Evolutionary conservation across 2,888 invertebrate genomes (phyloP).

Genomic region (Amiota mariae): DNA sequence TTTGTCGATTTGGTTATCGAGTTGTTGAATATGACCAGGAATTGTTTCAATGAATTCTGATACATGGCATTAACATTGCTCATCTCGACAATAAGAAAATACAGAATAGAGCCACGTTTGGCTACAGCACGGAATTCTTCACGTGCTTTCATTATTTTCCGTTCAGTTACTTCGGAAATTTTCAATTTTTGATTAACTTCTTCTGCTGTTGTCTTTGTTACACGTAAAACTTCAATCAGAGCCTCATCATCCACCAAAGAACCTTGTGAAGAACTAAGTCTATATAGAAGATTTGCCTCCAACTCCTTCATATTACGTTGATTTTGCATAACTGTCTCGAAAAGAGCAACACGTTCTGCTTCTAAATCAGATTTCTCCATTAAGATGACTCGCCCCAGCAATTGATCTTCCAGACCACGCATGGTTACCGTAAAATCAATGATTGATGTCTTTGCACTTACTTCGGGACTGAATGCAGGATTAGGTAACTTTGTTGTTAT

Average conservation of each 20-base stretch:
- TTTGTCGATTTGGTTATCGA: conserved; percentile 94
- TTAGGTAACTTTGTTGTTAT: conserved; percentile 97
- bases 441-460: conserved; percentile 96
- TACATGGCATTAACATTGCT: conserved; percentile 97
- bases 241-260: conserved; percentile 97
- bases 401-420: conserved; percentile 95
- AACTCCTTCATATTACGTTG: conserved; percentile 96
- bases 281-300: conserved; percentile 91
- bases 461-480: conserved; percentile 96
- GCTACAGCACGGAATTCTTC: conserved; percentile 98
- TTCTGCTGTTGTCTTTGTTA: conserved; percentile 91
- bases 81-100: conserved; percentile 98
- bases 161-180: conserved; percentile 94
- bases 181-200: conserved; percentile 95
- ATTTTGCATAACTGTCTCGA: conserved; percentile 97
- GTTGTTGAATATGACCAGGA: conserved; percentile 92
- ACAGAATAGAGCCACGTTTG: conserved; percentile 92
- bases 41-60: conserved; percentile 95
- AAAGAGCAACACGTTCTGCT: conserved; percentile 91
- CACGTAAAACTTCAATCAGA: conserved; percentile 89
- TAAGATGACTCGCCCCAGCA: conserved; percentile 92
- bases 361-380: conserved; percentile 98
- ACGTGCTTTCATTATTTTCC: conserved; percentile 92
- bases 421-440: conserved; percentile 98
- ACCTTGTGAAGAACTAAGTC: conserved; percentile 94